phyloP scores from a whole-genome alignment of 2,888 invertebrate genomes.

The Chromoteleia sp. region DNA sequence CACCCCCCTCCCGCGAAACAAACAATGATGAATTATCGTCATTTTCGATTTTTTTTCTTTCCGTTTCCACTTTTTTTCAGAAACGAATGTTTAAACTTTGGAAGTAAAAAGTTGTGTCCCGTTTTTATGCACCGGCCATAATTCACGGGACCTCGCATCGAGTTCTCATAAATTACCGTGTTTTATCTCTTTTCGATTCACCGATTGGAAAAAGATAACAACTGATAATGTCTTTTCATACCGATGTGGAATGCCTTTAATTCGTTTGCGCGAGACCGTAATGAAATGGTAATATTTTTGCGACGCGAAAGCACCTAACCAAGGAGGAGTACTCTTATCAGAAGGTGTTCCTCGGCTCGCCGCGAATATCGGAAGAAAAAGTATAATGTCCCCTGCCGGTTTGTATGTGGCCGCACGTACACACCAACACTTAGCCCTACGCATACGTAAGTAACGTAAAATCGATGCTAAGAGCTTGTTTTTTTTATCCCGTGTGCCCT shows the following conservation, averaged over 20 bases:
- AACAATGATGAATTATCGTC: conserved; percentile 61
- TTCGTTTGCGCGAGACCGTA: conserved; percentile 68
- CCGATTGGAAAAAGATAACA: conserved; percentile 68
- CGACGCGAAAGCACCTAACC: conserved; percentile 61
- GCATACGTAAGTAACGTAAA: conserved; percentile 69
- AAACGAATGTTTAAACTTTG: conserved; percentile 68
- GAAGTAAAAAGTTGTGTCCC: conserved; percentile 68
- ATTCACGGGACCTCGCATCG: conserved; percentile 65
- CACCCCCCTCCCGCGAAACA: conserved; percentile 19
- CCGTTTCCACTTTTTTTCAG: conserved; percentile 23
- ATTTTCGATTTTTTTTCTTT: conserved; percentile 19
- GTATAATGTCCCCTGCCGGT: conserved; percentile 59
- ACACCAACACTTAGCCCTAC: conserved; percentile 50
- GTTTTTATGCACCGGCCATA: conserved; percentile 68
- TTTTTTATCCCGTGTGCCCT: conserved; percentile 48
- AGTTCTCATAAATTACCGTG: conserved; percentile 65
- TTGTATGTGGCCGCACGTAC: conserved; percentile 50
- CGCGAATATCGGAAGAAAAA: conserved; percentile 68
- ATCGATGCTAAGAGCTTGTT: conserved; percentile 66
- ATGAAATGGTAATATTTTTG: conserved; percentile 71
- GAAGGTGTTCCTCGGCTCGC: conserved; percentile 64
- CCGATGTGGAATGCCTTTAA: conserved; percentile 65
- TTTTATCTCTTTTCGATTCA: conserved; percentile 68
- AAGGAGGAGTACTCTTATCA: conserved; percentile 67
- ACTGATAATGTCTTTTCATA: conserved; percentile 69